Percentiles rank a stretch among this genome's conserved stretches.
These are phyloP conservation scores for Caenorhabditis sp. DNA, from an alignment of 2,888 invertebrate genomes.

Conservation along the genomic window DNA sequence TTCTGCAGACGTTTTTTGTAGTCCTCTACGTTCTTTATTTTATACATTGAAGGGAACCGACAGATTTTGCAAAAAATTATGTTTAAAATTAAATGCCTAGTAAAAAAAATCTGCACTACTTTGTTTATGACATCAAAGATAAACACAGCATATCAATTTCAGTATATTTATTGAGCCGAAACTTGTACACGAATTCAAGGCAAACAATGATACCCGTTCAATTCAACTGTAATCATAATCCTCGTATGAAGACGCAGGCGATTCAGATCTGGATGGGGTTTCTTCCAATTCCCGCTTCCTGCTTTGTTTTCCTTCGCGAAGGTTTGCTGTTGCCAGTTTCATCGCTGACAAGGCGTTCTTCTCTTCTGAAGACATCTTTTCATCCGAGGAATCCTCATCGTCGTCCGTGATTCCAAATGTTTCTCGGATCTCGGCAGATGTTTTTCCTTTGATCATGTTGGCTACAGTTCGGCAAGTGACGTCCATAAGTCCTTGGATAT, in stretches of 20 bases:
- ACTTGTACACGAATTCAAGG: no score
- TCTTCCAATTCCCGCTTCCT: neutral
- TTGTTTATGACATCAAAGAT: no score
- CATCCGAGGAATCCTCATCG: neutral
- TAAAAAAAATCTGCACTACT: no score
- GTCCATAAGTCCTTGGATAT: neutral
- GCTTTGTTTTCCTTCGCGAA: neutral
- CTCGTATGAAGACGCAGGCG: neutral
- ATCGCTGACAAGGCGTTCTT: no score
- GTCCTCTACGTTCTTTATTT: no score
- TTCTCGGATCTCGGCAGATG: neutral
- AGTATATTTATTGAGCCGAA: no score
- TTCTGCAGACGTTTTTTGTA: no score
- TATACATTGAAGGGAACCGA: no score
- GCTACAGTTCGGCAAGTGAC: constrained; percentile 1
- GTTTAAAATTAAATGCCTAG: no score
- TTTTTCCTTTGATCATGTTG: constrained; percentile 4
- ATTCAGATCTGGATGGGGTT: neutral
- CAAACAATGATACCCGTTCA: neutral
- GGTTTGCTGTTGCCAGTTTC: neutral
- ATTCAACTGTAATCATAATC: neutral
- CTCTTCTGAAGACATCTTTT: neutral
- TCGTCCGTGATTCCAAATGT: neutral
- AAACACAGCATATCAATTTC: no score
- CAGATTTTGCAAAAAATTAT: no score